Percentiles rank a stretch among this genome's conserved stretches.
These are phyloP conservation scores for Drosophila nigromelanica DNA, from an alignment of 1,140 invertebrate species.

Conservation along the genomic window DNA sequence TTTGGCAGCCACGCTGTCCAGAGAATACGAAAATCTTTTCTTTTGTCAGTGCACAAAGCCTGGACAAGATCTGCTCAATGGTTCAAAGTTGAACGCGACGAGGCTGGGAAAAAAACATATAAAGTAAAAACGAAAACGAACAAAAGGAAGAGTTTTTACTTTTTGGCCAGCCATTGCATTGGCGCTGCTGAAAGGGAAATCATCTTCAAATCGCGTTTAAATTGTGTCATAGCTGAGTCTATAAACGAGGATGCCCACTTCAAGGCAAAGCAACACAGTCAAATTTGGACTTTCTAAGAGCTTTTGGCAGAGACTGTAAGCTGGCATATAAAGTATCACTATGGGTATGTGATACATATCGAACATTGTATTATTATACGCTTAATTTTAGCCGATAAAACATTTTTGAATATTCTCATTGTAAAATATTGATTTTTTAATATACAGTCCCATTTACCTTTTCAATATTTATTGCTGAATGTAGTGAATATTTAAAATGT, in stretches of 20 bases:
- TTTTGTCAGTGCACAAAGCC: constrained; percentile 1
- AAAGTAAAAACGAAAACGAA: neutral
- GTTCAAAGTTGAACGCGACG: constrained; percentile 38
- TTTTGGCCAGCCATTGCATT: neutral
- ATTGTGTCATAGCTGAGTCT: constrained; percentile 41
- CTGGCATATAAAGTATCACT: too few relatives aligned
- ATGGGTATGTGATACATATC: too few relatives aligned
- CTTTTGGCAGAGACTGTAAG: too few relatives aligned
- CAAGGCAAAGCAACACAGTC: too few relatives aligned
- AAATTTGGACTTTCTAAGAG: too few relatives aligned
- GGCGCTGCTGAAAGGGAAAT: constrained; percentile 42
- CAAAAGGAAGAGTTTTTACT: constrained; percentile 37
- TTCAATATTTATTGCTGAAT: too few relatives aligned
- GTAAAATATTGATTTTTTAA: too few relatives aligned
- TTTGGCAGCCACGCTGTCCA: constrained; percentile 36
- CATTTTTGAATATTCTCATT: too few relatives aligned
- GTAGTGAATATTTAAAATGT: too few relatives aligned
- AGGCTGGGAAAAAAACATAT: constrained; percentile 16
- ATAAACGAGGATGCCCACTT: neutral
- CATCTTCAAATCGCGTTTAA: constrained; percentile 11
- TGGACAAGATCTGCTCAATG: constrained; percentile 33
- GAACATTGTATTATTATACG: too few relatives aligned
- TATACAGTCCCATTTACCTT: too few relatives aligned
- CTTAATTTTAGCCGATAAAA: too few relatives aligned
- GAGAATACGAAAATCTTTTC: constrained; percentile 31